Percentiles rank a stretch among this genome's conserved stretches.
Conservation (phyloP, 92 coral and sea anemone species). For the Phymanthus crucifer region DNA sequence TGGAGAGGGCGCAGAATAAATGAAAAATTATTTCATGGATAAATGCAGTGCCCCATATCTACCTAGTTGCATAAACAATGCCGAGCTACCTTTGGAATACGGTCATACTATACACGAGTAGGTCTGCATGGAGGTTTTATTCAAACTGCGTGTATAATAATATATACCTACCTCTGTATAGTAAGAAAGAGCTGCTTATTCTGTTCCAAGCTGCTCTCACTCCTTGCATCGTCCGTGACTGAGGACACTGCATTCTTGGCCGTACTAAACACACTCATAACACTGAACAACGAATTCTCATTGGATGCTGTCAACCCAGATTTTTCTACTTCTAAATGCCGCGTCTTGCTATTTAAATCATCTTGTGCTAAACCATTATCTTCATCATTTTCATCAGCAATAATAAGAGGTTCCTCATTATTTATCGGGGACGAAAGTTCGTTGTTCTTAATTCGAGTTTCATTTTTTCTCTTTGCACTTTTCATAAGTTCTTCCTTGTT, state of each 20-base stretch:
- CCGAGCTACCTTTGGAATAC: no score
- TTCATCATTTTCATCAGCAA: slow-evolving; percentile 13
- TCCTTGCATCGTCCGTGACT: slow-evolving; percentile 54
- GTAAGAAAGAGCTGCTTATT: slow-evolving; percentile 81
- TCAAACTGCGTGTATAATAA: no score
- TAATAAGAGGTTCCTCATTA: no score
- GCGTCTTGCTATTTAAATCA: background rate
- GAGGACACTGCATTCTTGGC: slow-evolving; percentile 46
- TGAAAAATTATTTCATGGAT: no score
- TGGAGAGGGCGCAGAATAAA: no score
- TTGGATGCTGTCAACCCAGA: slow-evolving; percentile 3
- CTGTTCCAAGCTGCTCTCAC: slow-evolving; percentile 79
- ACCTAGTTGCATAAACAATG: no score
- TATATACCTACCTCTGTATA: slow-evolving; percentile 76
- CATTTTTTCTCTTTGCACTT: slow-evolving; percentile 25
- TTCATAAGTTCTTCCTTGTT: slow-evolving; percentile 23
- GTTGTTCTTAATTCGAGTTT: slow-evolving; percentile 13
- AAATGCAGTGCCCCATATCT: no score
- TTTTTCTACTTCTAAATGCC: slow-evolving; percentile 23
- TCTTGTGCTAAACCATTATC: background rate
- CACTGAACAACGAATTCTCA: slow-evolving; percentile 74
- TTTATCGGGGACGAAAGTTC: no score
- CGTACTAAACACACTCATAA: slow-evolving; percentile 71
- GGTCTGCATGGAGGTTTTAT: no score
- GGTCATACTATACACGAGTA: no score